A percentile compares a stretch with the other conserved stretches of the same genome.
Conservation (phyloP, 2,113 vertebrate species). For the Psittacara wagleri region DNA sequence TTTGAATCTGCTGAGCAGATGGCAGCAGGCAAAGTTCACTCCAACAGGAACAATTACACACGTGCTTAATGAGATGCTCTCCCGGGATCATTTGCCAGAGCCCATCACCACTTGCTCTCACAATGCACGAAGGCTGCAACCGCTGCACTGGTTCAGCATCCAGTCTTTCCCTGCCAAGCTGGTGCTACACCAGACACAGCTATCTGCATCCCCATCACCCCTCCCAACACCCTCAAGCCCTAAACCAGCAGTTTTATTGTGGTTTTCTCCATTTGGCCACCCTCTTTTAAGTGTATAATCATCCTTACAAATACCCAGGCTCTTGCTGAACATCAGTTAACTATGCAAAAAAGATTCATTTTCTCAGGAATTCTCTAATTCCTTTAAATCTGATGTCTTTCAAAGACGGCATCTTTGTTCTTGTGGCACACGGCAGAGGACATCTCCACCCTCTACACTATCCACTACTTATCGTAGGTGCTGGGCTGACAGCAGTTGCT, state of each 20-base stretch:
- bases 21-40: constrained; percentile 32
- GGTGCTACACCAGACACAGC: background rate
- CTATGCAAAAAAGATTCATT: background rate
- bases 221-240: background rate
- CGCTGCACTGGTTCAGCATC: fast-evolving
- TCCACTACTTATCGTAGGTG: too few relatives aligned
- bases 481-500: background rate
- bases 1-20: constrained; percentile 53
- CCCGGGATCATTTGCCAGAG: background rate
- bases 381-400: background rate
- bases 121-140: fast-evolving
- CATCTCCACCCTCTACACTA: fast-evolving
- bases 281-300: background rate
- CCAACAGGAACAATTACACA: background rate
- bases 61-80: constrained; percentile 34
- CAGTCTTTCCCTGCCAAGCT: background rate
- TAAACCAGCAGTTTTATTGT: background rate
- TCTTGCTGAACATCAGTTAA: background rate
- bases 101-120: background rate
- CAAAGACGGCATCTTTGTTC: background rate
- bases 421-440: background rate
- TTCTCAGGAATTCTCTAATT: background rate
- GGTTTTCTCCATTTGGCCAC: background rate
- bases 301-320: background rate
- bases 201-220: background rate